Evolutionary conservation across 1,140 invertebrate genomes (phyloP).

Genomic region (Diplogasteroides magnus): DNA sequence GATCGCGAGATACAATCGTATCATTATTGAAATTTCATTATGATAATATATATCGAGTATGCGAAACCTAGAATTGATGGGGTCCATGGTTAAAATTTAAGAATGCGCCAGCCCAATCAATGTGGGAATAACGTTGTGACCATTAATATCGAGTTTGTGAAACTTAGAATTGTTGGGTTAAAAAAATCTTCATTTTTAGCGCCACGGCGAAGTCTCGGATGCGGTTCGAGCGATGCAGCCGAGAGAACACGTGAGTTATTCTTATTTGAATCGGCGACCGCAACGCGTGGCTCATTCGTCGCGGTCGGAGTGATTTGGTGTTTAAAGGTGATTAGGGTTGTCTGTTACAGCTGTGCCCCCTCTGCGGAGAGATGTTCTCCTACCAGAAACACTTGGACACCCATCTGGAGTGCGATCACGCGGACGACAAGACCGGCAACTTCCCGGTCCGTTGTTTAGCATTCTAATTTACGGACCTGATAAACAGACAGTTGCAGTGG

Average conservation of each 20-base stretch:
- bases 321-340: too few species aligned
- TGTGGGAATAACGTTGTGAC: neutral
- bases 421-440: neutral
- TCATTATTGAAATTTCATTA: neutral
- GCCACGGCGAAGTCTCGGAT: neutral
- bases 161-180: too few species aligned
- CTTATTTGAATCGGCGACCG: too few species aligned
- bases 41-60: neutral
- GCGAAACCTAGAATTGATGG: neutral
- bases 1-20: too few species aligned
- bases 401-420: neutral
- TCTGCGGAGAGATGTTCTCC: neutral
- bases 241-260: neutral
- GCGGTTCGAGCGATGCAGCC: neutral
- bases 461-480: neutral
- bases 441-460: neutral
- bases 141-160: too few species aligned
- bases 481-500: too few species aligned
- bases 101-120: too few species aligned
- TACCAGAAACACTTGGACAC: neutral
- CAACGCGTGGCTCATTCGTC: too few species aligned
- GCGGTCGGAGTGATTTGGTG: too few species aligned
- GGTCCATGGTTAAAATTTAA: too few species aligned
- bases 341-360: neutral
- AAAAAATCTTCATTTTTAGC: neutral